Percentiles rank a stretch among this genome's conserved stretches.
These are phyloP conservation scores for Holothuria scabra DNA, from an alignment of 53 echinoderm and acorn worm genomes.

Conservation along the genomic window DNA sequence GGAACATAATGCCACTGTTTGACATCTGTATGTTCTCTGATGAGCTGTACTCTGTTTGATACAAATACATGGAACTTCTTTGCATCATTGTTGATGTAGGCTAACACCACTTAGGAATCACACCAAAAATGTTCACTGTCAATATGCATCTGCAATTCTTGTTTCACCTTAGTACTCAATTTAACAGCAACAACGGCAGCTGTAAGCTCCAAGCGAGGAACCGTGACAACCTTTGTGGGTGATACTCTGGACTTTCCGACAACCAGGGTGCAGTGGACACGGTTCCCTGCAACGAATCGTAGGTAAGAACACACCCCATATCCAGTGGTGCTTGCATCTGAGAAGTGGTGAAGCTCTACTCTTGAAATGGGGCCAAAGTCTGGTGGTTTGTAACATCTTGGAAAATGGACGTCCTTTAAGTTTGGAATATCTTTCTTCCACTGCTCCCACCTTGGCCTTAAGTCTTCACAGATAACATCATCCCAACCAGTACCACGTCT, in stretches of 20 bases:
- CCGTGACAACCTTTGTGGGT: constrained; percentile 56
- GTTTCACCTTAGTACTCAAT: constrained; percentile 39
- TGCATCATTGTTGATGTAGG: constrained; percentile 67
- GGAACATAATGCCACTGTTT: constrained; percentile 45
- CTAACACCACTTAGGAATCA: constrained; percentile 61
- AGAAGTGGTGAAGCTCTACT: constrained; percentile 67
- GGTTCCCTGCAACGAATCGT: constrained; percentile 30
- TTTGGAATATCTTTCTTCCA: constrained; percentile 49
- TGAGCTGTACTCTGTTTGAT: constrained; percentile 58
- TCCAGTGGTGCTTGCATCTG: no score
- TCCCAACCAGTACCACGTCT: constrained; percentile 58
- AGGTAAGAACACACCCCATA: constrained; percentile 54
- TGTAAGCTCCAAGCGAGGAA: constrained; percentile 64
- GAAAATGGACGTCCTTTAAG: constrained; percentile 32
- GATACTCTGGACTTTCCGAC: constrained; percentile 54
- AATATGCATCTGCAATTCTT: constrained; percentile 31
- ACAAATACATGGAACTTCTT: constrained; percentile 63
- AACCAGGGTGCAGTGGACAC: constrained; percentile 57
- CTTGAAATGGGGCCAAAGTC: constrained; percentile 48
- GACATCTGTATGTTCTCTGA: constrained; percentile 47
- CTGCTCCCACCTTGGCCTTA: constrained; percentile 44
- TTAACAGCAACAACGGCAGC: constrained; percentile 60
- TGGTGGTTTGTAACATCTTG: constrained; percentile 65
- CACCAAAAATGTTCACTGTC: constrained; percentile 58
- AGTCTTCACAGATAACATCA: constrained; percentile 43